phyloP scores from a whole-genome alignment of 2,113 vertebrate species.

The Eulemur rufifrons region DNA sequence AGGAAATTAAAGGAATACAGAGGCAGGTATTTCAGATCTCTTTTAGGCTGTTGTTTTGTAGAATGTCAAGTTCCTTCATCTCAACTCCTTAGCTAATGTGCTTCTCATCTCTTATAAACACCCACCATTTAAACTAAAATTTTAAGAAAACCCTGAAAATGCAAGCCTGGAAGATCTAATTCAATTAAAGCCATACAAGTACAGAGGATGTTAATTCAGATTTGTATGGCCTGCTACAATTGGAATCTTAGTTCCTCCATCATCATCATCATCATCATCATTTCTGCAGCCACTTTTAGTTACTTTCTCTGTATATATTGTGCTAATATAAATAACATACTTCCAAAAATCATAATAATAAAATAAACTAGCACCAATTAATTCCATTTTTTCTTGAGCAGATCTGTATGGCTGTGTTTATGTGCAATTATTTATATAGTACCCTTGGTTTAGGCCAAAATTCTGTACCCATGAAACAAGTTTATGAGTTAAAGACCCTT shows the following conservation, averaged over 20 bases:
- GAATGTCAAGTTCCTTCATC: not conserved
- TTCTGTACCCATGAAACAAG: not conserved
- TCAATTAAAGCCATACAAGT: not conserved
- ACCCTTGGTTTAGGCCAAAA: not conserved
- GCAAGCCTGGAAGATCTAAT: not conserved
- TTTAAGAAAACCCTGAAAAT: constrained; percentile 38
- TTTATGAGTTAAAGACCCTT: not conserved
- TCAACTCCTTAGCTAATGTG: not conserved
- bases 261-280: not conserved
- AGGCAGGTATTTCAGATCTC: not conserved
- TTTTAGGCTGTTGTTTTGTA: not conserved
- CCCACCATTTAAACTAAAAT: not conserved
- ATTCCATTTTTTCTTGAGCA: constrained; percentile 39
- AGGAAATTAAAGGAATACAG: constrained; percentile 26
- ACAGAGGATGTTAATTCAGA: not conserved
- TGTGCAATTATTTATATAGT: not conserved
- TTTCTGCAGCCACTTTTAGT: not conserved
- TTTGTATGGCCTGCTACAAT: not conserved
- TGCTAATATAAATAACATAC: not conserved
- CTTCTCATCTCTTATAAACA: constrained; percentile 23
- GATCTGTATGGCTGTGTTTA: not conserved
- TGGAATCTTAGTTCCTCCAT: constrained; percentile 28
- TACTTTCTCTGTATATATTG: not conserved
- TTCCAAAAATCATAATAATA: not conserved
- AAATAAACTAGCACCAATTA: not conserved